Evolutionary conservation across 1,140 invertebrate genomes (phyloP), one percentile per base, ranked within the genome.

Genomic region (Cyclina sinensis): DNA sequence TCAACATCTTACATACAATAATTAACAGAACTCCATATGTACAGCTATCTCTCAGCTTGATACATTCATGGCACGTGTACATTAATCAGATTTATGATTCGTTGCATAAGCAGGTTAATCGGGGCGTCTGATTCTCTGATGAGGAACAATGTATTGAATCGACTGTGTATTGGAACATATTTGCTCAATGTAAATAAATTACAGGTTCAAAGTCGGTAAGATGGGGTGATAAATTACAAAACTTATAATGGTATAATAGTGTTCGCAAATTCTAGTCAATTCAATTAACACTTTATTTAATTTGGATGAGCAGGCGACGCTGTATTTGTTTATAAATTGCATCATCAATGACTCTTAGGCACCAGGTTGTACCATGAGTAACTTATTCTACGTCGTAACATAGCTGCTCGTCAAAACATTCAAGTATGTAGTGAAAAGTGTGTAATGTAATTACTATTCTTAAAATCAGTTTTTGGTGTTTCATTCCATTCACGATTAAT

Each of bases 361-460:
- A 74, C 27, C 37, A 74, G 73, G 37, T 43, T 76, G 73, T 76
- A 76, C 73, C 73, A 76, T 76, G 73, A 76, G 73, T 76, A 76
- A 76, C 35, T 76, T 76, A 76, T 76, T 76, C 73, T 76, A 76
- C 73, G 39, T 76, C 73, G 73, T 76, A 76, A 76, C 73, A 76
- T 76, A 76, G 73, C 73, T 76, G 73, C 73, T 76, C 73, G 73
- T 76, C 73, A 76, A 76, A 76, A 76, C 73, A 76, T 76, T 76
- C 73, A 76, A 76, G 73, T 76, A 76, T 76, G 73, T 76, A 76
- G 73, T 76, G 73, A 76, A 76, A 76, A 76, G 73, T 76, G 73
- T 76, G 73, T 76, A 76, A 76, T 76, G 73, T 76, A 76, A 76
- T 76, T 76, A 76, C 73, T 76, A 76, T 76, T 76, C 73, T 76